phyloP scores from a whole-genome alignment of 2,888 invertebrate genomes.

The Melieria picta region DNA sequence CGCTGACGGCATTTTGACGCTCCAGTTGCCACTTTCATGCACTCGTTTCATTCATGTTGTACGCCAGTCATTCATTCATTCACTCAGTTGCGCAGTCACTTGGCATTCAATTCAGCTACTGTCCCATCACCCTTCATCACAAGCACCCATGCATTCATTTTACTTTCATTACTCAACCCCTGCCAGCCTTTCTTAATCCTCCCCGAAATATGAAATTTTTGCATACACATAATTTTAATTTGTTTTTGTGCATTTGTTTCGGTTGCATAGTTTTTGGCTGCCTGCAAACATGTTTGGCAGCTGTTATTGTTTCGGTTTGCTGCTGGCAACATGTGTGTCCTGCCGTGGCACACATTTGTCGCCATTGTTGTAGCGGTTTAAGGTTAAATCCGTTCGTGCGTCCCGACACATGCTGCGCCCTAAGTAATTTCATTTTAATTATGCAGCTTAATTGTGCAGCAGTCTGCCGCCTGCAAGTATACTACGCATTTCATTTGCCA shows the following conservation, averaged over 20 bases:
- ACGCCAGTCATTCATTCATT: too few relatives aligned
- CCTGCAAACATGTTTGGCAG: not conserved
- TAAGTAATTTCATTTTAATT: slow-evolving; percentile 14
- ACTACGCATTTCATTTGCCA: not conserved
- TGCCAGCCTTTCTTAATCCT: too few relatives aligned
- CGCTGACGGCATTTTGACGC: too few relatives aligned
- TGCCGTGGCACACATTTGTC: not conserved
- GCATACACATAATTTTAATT: not conserved
- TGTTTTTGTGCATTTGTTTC: slow-evolving; percentile 11
- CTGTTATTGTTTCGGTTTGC: not conserved
- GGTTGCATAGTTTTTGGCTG: slow-evolving; percentile 10
- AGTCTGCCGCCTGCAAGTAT: slow-evolving; percentile 3
- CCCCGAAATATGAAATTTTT: not conserved
- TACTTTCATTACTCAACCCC: too few relatives aligned
- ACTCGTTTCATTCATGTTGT: too few relatives aligned
- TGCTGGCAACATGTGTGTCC: not conserved
- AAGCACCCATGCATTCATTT: too few relatives aligned
- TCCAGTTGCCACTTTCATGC: too few relatives aligned
- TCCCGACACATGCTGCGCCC: too few relatives aligned
- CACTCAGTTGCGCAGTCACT: too few relatives aligned
- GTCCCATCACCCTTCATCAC: too few relatives aligned
- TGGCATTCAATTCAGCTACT: too few relatives aligned
- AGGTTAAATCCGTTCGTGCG: too few relatives aligned
- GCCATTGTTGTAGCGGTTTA: not conserved
- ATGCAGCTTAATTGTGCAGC: slow-evolving; percentile 3